Evolutionary conservation across 2,888 invertebrate species (phyloP).

Genomic region (Diabrotica balteata): DNA sequence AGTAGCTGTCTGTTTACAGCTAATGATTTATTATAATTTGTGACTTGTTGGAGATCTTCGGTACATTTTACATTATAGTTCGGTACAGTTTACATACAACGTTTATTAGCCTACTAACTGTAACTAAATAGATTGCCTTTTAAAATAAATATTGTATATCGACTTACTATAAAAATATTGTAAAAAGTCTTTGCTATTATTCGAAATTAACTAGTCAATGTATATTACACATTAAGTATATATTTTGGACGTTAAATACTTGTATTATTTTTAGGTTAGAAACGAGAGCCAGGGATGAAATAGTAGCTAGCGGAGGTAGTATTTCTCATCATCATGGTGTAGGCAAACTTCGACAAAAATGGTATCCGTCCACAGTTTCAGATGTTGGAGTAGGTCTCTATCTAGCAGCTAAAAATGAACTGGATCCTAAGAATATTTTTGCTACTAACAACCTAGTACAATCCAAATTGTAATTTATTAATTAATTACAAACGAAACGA

Average conservation of each 20-base stretch:
- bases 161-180: too few relatives aligned
- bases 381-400: constrained; percentile 79
- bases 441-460: constrained; percentile 81
- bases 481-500: too few relatives aligned
- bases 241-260: background rate
- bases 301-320: constrained; percentile 88
- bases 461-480: constrained; percentile 45
- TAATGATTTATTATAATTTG: too few relatives aligned
- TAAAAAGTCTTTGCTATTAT: too few relatives aligned
- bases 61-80: too few relatives aligned
- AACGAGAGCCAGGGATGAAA: constrained; percentile 87
- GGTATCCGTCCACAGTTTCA: constrained; percentile 87
- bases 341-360: constrained; percentile 89
- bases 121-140: too few relatives aligned
- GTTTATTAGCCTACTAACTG: too few relatives aligned
- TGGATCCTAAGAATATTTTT: constrained; percentile 96
- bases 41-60: too few relatives aligned
- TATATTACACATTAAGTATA: background rate
- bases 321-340: constrained; percentile 97
- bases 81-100: too few relatives aligned
- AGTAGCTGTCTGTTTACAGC: too few relatives aligned
- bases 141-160: too few relatives aligned
- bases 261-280: constrained; percentile 69
- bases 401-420: constrained; percentile 80
- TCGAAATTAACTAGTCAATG: background rate